Base-by-base conservation (phyloP, 2,888 invertebrate genomes). In the Entomobrya multifasciata region DNA sequence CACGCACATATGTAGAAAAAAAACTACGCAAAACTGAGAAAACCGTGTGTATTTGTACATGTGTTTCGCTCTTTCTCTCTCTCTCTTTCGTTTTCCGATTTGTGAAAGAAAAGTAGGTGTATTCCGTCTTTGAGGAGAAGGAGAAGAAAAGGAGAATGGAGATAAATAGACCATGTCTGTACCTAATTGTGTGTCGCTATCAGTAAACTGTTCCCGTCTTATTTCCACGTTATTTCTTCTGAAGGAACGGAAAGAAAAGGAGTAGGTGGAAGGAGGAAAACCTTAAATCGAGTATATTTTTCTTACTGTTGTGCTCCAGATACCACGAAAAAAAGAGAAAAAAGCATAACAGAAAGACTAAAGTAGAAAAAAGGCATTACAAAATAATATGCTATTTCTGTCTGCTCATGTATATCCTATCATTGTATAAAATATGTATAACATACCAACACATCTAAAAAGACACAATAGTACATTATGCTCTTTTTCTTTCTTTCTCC, bases 131-230 rank as follows among this genome's bases (percentile, higher is more conserved):
- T 22, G 57, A 57, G 30, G 5, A 41, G 41, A 17, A 65, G 20
- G 41, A 20, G 41, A 41, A 81, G 84, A 88, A 65, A 65, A 65
- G 41, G 41, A 81, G 89, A 89, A 89, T 89, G 86, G 87, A 86
- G 84, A 86, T 89, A 89, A 88, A 89, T 89, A 88, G 89, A 86
- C 89, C 89, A 88, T 89, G 89, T 89, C 89, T 89, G 89, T 89
- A 78, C 87, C 89, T 89, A 89, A 89, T 89, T 89, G 89, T 89
- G 86, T 84, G 87, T 88, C 82, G 80, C 89, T 89, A 89, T 89
- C 89, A 47, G 81, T 86, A 88, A 88, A 87, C 88, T 86, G 57
- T 83, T 86, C 86, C 74, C 82, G 88, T 86, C 86, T 78, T 74
- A 78, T 77, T 82, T 79, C 72, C 67, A 47, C 78, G 44, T 44